These are phyloP conservation scores for Megalops atlanticus DNA, from an alignment of 2,113 vertebrate genomes.

Conservation along the genomic window DNA sequence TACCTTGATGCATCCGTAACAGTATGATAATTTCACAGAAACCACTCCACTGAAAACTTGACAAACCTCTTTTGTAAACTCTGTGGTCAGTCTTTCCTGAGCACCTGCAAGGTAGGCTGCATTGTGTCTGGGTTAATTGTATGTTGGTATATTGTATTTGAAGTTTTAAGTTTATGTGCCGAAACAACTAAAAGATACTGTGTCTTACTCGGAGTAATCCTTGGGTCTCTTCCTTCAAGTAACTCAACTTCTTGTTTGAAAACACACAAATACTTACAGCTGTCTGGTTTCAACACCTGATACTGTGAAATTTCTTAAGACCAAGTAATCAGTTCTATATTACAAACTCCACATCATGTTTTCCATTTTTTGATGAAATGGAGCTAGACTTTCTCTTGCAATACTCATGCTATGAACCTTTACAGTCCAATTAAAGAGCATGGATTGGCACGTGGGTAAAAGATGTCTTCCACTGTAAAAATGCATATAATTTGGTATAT, in stretches of 20 bases:
- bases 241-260: not conserved
- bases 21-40: too few relatives aligned
- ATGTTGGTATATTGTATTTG: not conserved
- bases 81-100: too few relatives aligned
- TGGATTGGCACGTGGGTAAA: too few relatives aligned
- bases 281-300: not conserved
- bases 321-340: not conserved
- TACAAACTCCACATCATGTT: not conserved
- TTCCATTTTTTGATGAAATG: not conserved
- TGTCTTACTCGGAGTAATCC: not conserved
- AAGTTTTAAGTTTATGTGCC: not conserved
- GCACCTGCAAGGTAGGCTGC: too few relatives aligned
- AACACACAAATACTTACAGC: not conserved
- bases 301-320: not conserved
- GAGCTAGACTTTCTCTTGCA: too few relatives aligned
- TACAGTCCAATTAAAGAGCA: too few relatives aligned
- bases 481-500: too few relatives aligned
- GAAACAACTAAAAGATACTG: not conserved
- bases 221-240: not conserved
- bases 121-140: not conserved
- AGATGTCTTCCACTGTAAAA: slow-evolving; percentile 19
- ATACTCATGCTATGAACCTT: too few relatives aligned
- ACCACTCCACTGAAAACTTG: too few relatives aligned
- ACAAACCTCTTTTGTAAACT: too few relatives aligned
- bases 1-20: too few relatives aligned